Conservation (phyloP, 1,140 invertebrate species). For the Tetranychus cinnabarinus region DNA sequence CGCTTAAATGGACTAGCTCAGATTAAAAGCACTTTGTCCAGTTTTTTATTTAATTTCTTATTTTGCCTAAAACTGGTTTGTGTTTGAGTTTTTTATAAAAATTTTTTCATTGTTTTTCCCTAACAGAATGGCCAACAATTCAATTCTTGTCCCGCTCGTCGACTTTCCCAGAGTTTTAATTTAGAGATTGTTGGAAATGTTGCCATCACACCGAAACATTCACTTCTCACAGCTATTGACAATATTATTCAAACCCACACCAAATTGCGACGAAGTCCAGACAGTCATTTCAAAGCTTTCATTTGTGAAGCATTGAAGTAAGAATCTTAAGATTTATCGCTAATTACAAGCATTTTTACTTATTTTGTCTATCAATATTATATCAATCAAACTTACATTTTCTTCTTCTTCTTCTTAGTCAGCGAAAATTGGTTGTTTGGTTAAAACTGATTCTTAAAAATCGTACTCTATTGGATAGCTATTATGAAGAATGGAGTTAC, state of each 20-base stretch:
- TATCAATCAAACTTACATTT: neutral
- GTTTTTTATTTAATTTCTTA: too few relatives aligned
- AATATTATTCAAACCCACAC: slow-evolving; percentile 73
- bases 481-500: slow-evolving; percentile 87
- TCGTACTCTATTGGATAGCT: slow-evolving; percentile 57
- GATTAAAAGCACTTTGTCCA: too few relatives aligned
- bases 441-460: slow-evolving; percentile 73
- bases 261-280: slow-evolving; percentile 71
- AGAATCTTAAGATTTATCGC: slow-evolving; percentile 21
- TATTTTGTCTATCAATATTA: neutral
- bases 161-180: slow-evolving; percentile 93
- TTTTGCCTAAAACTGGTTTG: too few relatives aligned
- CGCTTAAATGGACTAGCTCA: too few relatives aligned
- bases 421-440: slow-evolving; percentile 74
- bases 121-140: slow-evolving; percentile 48
- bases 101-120: neutral
- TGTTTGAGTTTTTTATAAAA: neutral
- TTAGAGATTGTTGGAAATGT: slow-evolving; percentile 70
- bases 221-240: slow-evolving; percentile 67
- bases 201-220: slow-evolving; percentile 68
- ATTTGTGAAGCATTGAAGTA: slow-evolving; percentile 84
- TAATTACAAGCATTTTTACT: slow-evolving; percentile 1
- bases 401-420: slow-evolving; percentile 29
- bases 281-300: slow-evolving; percentile 96
- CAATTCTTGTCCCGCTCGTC: slow-evolving; percentile 78